Conservation (phyloP, 2,113 vertebrate species). For the Canis aureus region DNA sequence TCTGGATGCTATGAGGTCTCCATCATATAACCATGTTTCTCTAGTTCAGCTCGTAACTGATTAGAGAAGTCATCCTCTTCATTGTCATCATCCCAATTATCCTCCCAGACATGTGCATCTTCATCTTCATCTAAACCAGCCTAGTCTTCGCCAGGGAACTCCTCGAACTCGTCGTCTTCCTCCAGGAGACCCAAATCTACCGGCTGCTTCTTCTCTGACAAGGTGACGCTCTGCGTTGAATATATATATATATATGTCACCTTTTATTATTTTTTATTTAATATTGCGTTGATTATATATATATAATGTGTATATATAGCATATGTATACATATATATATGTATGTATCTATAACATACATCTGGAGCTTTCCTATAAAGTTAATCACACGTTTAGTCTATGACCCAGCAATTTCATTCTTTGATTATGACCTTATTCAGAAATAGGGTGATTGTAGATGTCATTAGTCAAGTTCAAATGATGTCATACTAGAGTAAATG, state of each 20-base stretch:
- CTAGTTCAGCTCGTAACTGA: too few relatives aligned
- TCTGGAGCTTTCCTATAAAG: not conserved
- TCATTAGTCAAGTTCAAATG: not conserved
- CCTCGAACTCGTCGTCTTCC: constrained; percentile 98
- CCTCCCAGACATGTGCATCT: too few relatives aligned
- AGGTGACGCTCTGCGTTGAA: constrained; percentile 69
- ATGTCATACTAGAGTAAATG: not conserved
- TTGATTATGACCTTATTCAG: not conserved
- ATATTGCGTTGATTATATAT: too few relatives aligned
- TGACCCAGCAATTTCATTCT: not conserved
- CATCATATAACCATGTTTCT: too few relatives aligned
- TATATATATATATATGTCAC: too few relatives aligned
- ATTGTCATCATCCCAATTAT: too few relatives aligned
- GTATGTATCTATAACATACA: not conserved
- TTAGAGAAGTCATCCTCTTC: too few relatives aligned
- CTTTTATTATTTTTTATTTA: too few relatives aligned
- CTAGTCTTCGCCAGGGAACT: constrained; percentile 94
- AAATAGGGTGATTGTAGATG: not conserved
- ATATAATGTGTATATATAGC: not conserved
- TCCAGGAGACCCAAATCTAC: constrained; percentile 96
- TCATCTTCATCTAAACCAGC: too few relatives aligned
- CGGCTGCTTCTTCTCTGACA: constrained; percentile 96
- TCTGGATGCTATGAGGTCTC: too few relatives aligned
- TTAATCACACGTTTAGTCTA: not conserved
- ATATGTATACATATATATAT: not conserved